phyloP scores from a whole-genome alignment of 1,140 invertebrate species.

The Eueides isabella region DNA sequence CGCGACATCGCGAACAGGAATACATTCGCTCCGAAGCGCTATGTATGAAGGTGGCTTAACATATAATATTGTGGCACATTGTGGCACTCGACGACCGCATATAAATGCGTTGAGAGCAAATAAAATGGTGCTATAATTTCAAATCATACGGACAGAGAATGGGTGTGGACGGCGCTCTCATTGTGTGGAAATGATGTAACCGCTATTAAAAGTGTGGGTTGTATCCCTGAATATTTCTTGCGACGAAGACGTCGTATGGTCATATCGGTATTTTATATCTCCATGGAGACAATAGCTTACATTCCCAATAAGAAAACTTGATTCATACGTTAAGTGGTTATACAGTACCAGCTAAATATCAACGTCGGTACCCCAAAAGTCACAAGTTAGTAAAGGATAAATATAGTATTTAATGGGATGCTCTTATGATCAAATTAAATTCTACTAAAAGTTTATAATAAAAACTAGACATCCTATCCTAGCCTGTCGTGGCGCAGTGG shows the following conservation, averaged over 20 bases:
- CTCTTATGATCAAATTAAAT: too few species aligned
- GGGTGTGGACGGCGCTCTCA: constrained; percentile 80
- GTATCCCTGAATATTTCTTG: constrained; percentile 81
- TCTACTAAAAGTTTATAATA: too few species aligned
- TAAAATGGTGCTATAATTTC: constrained; percentile 82
- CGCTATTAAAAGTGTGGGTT: constrained; percentile 81
- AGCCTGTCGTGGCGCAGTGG: too few species aligned
- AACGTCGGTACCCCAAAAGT: constrained; percentile 44
- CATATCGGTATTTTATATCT: constrained; percentile 82
- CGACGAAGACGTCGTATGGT: constrained; percentile 78
- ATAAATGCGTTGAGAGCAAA: constrained; percentile 80
- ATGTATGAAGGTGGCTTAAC: constrained; percentile 55
- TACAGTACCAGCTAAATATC: constrained; percentile 61
- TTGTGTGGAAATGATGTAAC: constrained; percentile 82
- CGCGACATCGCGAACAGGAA: constrained; percentile 54
- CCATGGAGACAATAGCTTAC: constrained; percentile 76
- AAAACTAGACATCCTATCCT: too few species aligned
- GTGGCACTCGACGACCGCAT: constrained; percentile 72
- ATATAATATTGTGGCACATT: constrained; percentile 77
- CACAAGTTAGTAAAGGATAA: constrained; percentile 13
- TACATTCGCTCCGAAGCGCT: constrained; percentile 49
- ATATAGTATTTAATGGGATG: constrained; percentile 1
- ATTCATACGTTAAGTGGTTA: constrained; percentile 70
- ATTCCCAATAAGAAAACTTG: constrained; percentile 76
- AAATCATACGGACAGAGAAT: constrained; percentile 82